Evolutionary conservation across 2,113 vertebrate genomes (phyloP).

Genomic region (Ciconia maguari): DNA sequence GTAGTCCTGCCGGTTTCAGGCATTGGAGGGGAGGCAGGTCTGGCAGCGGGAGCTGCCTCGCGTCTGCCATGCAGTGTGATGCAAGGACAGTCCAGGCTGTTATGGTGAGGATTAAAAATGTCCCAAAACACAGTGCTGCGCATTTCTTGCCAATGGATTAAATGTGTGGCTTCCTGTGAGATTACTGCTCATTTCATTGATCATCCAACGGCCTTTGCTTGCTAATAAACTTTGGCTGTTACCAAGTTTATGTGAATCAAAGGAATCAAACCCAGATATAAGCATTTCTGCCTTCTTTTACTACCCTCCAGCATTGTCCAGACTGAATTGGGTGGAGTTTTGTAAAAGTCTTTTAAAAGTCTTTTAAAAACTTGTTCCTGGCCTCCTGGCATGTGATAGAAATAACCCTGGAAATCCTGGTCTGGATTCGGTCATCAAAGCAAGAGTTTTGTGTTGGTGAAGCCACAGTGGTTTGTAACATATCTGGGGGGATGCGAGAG

Average conservation of each 20-base stretch:
- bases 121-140: neutral
- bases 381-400: neutral
- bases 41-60: neutral
- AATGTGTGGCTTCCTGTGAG: slow-evolving; percentile 23
- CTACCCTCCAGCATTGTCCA: neutral
- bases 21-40: neutral
- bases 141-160: neutral
- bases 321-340: neutral
- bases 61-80: neutral
- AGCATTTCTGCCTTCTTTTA: neutral
- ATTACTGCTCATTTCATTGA: neutral
- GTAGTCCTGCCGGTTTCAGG: neutral
- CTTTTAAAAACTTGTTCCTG: neutral
- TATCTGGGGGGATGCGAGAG: neutral
- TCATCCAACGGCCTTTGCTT: neutral
- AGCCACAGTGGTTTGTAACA: neutral
- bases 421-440: neutral
- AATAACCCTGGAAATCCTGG: neutral
- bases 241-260: neutral
- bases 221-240: neutral
- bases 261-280: neutral
- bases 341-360: neutral
- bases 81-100: neutral
- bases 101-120: neutral
- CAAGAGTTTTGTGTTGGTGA: neutral